Conservation (phyloP, 2,888 invertebrate genomes). For the Amphimallon solstitiale region DNA sequence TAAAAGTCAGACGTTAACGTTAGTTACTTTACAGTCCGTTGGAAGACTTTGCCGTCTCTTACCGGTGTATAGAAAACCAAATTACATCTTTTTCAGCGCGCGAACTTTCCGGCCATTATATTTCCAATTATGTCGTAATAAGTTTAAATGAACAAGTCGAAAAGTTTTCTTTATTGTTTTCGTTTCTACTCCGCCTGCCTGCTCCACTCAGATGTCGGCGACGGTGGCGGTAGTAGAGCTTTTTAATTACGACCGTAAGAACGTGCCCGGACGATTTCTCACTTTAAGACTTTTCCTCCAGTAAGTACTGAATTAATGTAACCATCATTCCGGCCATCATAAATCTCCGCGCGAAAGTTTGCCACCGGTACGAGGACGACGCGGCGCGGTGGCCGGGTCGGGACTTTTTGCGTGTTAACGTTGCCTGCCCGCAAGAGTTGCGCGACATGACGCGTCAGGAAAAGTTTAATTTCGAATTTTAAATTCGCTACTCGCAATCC, state of each 20-base stretch:
- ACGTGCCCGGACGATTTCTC: conserved; percentile 1
- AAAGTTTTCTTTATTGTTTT: conserved; percentile 32
- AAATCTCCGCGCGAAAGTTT: conserved; percentile 5
- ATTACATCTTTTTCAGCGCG: conserved; percentile 27
- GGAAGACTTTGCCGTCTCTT: not conserved
- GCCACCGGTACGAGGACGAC: not conserved
- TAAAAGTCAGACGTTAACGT: too few relatives aligned
- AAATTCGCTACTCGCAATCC: not conserved
- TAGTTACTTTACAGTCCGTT: not conserved
- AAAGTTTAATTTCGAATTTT: conserved; percentile 11
- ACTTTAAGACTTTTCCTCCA: conserved; percentile 1
- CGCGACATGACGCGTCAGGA: not conserved
- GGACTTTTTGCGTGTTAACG: conserved; percentile 1
- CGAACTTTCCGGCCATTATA: conserved; percentile 25
- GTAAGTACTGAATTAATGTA: conserved; percentile 26
- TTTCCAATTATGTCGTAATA: conserved; percentile 29
- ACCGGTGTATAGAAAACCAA: conserved; percentile 1
- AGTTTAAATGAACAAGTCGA: conserved; percentile 29
- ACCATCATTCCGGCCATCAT: conserved; percentile 13
- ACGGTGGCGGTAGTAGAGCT: conserved; percentile 7
- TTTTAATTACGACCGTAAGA: conserved; percentile 24
- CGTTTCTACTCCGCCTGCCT: conserved; percentile 25
- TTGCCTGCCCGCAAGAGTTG: not conserved
- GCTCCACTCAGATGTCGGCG: not conserved
- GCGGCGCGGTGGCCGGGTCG: not conserved